These are phyloP conservation scores for Amblyraja radiata DNA, from an alignment of 2,797 vertebrate species.

Conservation along the genomic window DNA sequence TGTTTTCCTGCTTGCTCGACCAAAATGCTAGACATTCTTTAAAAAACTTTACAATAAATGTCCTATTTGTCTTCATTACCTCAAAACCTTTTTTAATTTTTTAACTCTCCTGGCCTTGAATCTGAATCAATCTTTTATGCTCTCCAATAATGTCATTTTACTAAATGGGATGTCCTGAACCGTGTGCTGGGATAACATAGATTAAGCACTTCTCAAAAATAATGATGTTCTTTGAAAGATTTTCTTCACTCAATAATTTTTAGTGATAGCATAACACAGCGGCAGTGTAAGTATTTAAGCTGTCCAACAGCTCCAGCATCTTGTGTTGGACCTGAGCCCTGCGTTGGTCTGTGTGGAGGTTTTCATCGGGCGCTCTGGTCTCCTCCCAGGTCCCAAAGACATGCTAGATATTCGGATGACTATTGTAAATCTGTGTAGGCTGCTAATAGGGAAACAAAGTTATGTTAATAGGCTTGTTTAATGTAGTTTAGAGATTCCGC, in stretches of 20 bases:
- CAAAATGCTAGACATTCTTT: background rate
- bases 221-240: background rate
- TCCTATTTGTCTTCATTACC: background rate
- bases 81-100: background rate
- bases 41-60: background rate
- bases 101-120: background rate
- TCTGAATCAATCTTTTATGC: background rate
- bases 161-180: background rate
- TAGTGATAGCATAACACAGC: background rate
- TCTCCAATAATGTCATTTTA: background rate
- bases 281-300: too few species aligned
- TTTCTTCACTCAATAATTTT: background rate
- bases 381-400: too few species aligned
- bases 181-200: background rate
- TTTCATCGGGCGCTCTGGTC: too few species aligned
- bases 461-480: too few species aligned
- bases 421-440: too few species aligned
- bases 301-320: too few species aligned
- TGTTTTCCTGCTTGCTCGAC: background rate
- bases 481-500: too few species aligned
- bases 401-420: too few species aligned
- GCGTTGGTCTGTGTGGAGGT: too few species aligned
- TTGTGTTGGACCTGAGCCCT: too few species aligned
- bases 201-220: background rate
- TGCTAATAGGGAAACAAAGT: too few species aligned